These are phyloP conservation scores for Cinclus cinclus DNA, from an alignment of 2,113 vertebrate genomes.

Conservation along the genomic window DNA sequence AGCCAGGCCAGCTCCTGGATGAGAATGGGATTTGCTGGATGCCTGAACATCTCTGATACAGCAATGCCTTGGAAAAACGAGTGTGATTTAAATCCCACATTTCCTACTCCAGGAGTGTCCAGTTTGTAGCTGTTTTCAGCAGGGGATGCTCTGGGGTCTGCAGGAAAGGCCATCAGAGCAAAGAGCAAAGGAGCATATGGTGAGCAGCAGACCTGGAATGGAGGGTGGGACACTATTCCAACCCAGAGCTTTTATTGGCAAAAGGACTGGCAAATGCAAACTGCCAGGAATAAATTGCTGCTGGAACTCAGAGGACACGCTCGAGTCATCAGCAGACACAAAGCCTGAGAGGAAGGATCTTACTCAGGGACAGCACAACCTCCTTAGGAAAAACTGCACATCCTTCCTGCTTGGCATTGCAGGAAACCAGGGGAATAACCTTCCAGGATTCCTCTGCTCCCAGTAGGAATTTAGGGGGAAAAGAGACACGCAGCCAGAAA, in stretches of 20 bases:
- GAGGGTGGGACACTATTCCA: background rate
- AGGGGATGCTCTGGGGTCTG: background rate
- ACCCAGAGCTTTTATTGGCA: conserved; percentile 13
- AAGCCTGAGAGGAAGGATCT: background rate
- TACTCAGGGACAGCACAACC: background rate
- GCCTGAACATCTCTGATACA: accelerated
- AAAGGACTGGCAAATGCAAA: background rate
- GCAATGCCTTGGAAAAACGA: background rate
- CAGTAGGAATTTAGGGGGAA: background rate
- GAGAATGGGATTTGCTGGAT: background rate
- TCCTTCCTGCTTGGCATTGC: background rate
- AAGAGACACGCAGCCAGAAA: background rate
- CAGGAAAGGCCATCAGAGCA: background rate
- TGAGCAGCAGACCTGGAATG: conserved; percentile 26
- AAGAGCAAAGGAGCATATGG: background rate
- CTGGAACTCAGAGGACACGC: background rate
- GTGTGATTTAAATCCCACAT: accelerated
- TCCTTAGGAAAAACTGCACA: background rate
- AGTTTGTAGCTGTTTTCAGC: accelerated
- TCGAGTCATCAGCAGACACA: conserved; percentile 15
- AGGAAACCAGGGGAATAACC: background rate
- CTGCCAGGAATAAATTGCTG: conserved; percentile 24
- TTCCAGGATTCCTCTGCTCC: background rate
- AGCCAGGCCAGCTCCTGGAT: background rate
- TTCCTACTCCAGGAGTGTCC: accelerated